Conservation (phyloP, 1,140 invertebrate genomes). For the Lysiphlebus fabarum region DNA sequence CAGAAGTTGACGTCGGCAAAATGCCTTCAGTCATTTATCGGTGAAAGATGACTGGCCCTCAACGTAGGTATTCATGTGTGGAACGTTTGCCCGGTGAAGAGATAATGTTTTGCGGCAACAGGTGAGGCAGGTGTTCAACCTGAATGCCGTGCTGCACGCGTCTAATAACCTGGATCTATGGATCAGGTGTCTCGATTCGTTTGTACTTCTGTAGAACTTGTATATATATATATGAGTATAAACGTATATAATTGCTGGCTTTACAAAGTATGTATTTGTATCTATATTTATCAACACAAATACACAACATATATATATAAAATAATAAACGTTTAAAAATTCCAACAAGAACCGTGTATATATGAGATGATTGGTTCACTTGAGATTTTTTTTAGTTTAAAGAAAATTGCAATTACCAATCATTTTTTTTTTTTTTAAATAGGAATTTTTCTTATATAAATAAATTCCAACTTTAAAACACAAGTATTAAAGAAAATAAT, state of each 20-base stretch:
- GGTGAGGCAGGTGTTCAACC: constrained; percentile 55
- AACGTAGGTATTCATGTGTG: constrained; percentile 23
- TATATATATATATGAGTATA: no score
- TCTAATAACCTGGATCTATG: constrained; percentile 54
- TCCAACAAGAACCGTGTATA: constrained; percentile 1
- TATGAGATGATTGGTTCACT: constrained; percentile 8
- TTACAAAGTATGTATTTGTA: constrained; percentile 11
- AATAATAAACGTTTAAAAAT: neutral
- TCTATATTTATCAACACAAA: constrained; percentile 10
- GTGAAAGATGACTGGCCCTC: constrained; percentile 41
- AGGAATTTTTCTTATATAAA: no score
- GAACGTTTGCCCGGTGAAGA: constrained; percentile 19
- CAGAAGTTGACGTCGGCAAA: constrained; percentile 29
- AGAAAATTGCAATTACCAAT: constrained; percentile 14
- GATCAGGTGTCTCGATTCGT: constrained; percentile 46
- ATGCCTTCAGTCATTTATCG: constrained; percentile 50
- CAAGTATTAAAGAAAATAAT: no score
- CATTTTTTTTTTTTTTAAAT: neutral
- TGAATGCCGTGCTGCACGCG: constrained; percentile 51
- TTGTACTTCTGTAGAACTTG: constrained; percentile 25
- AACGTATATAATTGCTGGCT: constrained; percentile 21
- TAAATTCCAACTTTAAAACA: no score
- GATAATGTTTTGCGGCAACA: constrained; percentile 57
- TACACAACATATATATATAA: neutral
- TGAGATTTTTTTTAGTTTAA: constrained; percentile 1